Base-by-base conservation (phyloP, 2,888 invertebrate genomes). In the Agriopis marginaria region DNA sequence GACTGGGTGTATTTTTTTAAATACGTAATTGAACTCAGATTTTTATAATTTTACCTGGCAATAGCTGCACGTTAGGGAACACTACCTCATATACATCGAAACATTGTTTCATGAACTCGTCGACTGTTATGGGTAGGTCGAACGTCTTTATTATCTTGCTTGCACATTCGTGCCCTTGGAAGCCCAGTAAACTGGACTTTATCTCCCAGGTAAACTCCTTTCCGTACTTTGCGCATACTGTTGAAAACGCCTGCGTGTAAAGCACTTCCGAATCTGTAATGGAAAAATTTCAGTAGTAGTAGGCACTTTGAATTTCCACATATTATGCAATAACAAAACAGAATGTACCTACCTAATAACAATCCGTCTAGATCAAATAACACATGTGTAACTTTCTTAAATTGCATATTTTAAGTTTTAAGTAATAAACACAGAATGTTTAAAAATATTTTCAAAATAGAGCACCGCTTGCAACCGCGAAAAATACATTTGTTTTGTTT, bases 131-230 rank as follows among this genome's bases (percentile, higher is more conserved):
- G 0, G 97, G 97, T 68, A 97, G 84, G 3, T 96, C 92, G 71
- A 96, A 91, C 7, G 91, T 81, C 69, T 94, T 85, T 11, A 96
- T 93, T 55, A 97, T 95, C 77, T 90, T 95, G 79, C 95, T 92
- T 0, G 96, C 95, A 74, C 96, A 95, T 73, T 96, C 96, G 8
- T 86, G 88, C 2, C 95, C 95, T 81, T 96, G 96, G 67, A 96
- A 93, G 1, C 97, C 98, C 95, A 97, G 96, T 49, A 96, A 84
- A 72, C 92, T 92, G 7, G 95, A 88, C 89, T 98, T 98, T 32
- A 97, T 85, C 47, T 97, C 97, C 96, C 97, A 97, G 0, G 97
- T 97, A 85, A 96, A 98, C 9, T 88, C 91, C 87, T 97, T 97
- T 0, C 96, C 97, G 90, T 96, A 97, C 68, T 94, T 94, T 70